These are phyloP conservation scores for Sesamia inferens DNA, from an alignment of 2,888 invertebrate genomes.

Conservation along the genomic window DNA sequence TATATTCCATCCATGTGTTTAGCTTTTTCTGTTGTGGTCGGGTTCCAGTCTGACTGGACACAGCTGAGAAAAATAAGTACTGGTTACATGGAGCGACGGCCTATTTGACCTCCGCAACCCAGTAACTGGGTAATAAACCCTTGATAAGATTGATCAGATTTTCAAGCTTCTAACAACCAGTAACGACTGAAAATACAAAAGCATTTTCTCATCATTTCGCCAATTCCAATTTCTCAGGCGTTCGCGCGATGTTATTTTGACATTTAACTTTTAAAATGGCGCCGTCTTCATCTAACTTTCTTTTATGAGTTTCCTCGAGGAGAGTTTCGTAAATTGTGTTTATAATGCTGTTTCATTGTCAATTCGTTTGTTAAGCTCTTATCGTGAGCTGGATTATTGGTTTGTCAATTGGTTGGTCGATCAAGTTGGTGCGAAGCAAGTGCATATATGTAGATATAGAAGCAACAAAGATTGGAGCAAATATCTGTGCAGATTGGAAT, in stretches of 20 bases:
- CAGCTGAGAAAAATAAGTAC: no score
- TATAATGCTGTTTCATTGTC: conserved; percentile 65
- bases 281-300: conserved; percentile 63
- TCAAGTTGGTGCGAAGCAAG: conserved; percentile 40
- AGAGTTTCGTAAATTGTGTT: conserved; percentile 66
- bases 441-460: not conserved
- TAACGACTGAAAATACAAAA: no score
- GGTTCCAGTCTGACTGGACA: no score
- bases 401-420: conserved; percentile 58
- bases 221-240: conserved; percentile 32
- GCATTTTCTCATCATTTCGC: not conserved
- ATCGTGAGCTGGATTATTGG: conserved; percentile 63
- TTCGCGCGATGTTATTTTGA: conserved; percentile 50
- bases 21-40: no score
- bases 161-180: no score
- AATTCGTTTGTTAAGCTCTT: conserved; percentile 59
- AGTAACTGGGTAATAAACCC: no score
- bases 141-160: no score
- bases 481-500: not conserved
- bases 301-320: conserved; percentile 63
- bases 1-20: no score
- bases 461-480: conserved; percentile 9
- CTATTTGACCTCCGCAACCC: no score
- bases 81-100: no score
- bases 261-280: conserved; percentile 69